These are phyloP conservation scores for Drosophila fungiperda DNA, from an alignment of 2,888 invertebrate species.

Conservation along the genomic window DNA sequence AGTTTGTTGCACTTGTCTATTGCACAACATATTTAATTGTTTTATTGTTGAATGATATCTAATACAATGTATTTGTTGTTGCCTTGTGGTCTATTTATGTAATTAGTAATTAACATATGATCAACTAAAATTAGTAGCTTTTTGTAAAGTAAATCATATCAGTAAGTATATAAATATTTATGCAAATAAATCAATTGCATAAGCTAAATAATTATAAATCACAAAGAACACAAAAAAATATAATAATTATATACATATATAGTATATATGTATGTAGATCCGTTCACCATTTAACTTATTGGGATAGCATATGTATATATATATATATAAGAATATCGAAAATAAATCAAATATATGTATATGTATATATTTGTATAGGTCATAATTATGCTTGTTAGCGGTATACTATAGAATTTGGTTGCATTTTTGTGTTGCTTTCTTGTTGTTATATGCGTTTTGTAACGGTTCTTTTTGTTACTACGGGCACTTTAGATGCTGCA, in stretches of 20 bases:
- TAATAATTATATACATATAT: constrained; percentile 12
- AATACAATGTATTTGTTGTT: constrained; percentile 50
- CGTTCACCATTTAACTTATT: constrained; percentile 22
- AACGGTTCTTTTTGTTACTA: constrained; percentile 51
- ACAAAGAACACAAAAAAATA: constrained; percentile 16
- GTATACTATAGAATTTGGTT: constrained; percentile 11
- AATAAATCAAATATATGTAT: constrained; percentile 8
- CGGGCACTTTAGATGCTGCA: constrained; percentile 75
- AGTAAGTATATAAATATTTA: constrained; percentile 28
- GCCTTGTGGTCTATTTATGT: constrained; percentile 60
- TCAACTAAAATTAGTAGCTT: constrained; percentile 46
- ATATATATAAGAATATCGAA: constrained; percentile 10
- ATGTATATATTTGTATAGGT: constrained; percentile 16
- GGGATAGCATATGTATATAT: constrained; percentile 17
- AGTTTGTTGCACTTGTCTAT: constrained; percentile 35
- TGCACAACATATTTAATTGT: constrained; percentile 62
- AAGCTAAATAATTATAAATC: constrained; percentile 6
- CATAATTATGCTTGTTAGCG: constrained; percentile 23
- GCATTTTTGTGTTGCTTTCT: constrained; percentile 19
- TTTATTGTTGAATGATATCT: constrained; percentile 61
- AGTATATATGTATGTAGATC: constrained; percentile 16
- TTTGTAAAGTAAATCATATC: constrained; percentile 40
- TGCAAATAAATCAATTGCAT: constrained; percentile 21
- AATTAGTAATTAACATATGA: constrained; percentile 32
- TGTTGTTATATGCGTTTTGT: constrained; percentile 35